These are phyloP conservation scores for Halisarca cf. caerulea DNA, from an alignment of 37 sponge, comb jelly and placozoan species.

Conservation along the genomic window DNA sequence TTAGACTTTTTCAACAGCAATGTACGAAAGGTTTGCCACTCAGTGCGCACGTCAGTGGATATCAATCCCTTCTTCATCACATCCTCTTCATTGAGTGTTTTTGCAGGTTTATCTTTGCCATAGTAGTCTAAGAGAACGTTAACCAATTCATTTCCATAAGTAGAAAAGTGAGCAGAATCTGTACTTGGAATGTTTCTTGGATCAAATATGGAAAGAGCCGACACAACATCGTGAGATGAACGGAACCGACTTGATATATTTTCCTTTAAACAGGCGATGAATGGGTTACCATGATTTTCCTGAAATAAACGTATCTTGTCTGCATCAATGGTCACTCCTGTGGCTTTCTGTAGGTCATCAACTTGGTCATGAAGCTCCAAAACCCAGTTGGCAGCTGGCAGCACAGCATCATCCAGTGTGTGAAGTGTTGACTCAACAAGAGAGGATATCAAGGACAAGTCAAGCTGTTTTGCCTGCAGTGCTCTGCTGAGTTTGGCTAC, in stretches of 20 bases:
- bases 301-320: constrained; percentile 50
- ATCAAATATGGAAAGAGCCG: constrained; percentile 72
- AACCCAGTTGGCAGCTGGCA: constrained; percentile 71
- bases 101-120: neutral
- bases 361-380: constrained; percentile 51
- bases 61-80: neutral
- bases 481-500: constrained; percentile 67
- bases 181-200: constrained; percentile 51
- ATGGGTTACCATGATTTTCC: too few relatives aligned
- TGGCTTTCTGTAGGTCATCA: constrained; percentile 35
- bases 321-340: constrained; percentile 38
- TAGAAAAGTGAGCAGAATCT: neutral
- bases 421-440: constrained; percentile 71
- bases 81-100: neutral
- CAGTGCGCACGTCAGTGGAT: neutral
- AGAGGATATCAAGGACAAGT: constrained; percentile 60
- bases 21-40: neutral
- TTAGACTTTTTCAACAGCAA: too few relatives aligned
- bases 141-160: neutral
- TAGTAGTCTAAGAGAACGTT: neutral
- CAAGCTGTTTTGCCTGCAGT: constrained; percentile 64
- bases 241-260: constrained; percentile 66
- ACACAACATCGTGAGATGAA: constrained; percentile 59
- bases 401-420: constrained; percentile 66
- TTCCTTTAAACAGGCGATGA: constrained; percentile 44